These are phyloP conservation scores for Penaeus japonicus DNA, from an alignment of 1,140 invertebrate species.

Conservation along the genomic window DNA sequence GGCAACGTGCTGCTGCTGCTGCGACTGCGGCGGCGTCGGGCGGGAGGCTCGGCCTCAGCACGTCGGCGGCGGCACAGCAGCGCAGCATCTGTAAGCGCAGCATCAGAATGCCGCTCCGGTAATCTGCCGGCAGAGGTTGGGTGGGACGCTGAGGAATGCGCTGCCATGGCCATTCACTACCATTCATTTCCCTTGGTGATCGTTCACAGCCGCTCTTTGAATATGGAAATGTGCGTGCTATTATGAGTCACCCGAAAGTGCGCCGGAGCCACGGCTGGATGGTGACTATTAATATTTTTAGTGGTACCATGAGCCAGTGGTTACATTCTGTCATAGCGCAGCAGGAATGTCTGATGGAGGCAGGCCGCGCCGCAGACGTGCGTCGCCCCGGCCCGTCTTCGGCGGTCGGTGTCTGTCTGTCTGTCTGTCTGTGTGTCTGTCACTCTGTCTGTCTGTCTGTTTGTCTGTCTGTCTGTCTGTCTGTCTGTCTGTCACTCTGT, in stretches of 20 bases:
- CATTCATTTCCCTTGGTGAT: constrained; percentile 48
- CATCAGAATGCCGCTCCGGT: too few relatives aligned
- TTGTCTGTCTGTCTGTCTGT: too few relatives aligned
- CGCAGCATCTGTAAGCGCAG: too few relatives aligned
- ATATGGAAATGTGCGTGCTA: constrained; percentile 42
- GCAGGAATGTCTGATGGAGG: too few relatives aligned
- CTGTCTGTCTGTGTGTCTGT: too few relatives aligned
- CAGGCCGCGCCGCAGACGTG: too few relatives aligned
- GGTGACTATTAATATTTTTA: constrained; percentile 37
- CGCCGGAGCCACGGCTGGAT: background rate
- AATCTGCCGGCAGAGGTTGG: background rate
- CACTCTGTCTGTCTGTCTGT: too few relatives aligned
- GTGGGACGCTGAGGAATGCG: constrained; percentile 31
- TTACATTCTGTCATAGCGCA: constrained; percentile 18
- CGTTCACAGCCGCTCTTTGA: constrained; percentile 37
- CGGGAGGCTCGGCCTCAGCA: too few relatives aligned
- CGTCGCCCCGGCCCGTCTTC: background rate
- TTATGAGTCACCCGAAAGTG: constrained; percentile 33
- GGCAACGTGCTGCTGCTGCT: too few relatives aligned
- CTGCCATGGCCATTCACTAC: constrained; percentile 36
- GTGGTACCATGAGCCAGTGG: constrained; percentile 16
- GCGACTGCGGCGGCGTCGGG: too few relatives aligned
- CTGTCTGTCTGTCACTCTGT: too few relatives aligned
- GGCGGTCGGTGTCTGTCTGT: background rate
- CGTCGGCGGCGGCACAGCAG: too few relatives aligned